These are phyloP conservation scores for Anthopleura sola DNA, from an alignment of 64 coral and sea anemone genomes.

Conservation along the genomic window DNA sequence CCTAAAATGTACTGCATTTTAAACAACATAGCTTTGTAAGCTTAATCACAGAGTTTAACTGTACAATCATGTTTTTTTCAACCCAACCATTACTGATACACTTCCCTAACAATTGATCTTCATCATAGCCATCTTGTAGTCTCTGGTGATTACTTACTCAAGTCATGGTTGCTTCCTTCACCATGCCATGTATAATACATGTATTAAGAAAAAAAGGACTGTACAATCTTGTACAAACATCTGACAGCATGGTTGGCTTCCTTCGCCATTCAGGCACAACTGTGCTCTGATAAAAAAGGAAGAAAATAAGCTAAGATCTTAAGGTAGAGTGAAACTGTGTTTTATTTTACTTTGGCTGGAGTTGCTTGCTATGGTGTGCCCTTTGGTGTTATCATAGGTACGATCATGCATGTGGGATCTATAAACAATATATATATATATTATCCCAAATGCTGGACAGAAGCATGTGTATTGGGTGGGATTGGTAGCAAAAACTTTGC, in stretches of 20 bases:
- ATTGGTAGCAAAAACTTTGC: neutral
- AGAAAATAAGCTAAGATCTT: neutral
- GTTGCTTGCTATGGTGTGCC: too few relatives aligned
- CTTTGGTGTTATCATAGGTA: too few relatives aligned
- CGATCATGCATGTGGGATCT: too few relatives aligned
- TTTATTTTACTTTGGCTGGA: slow-evolving; percentile 29
- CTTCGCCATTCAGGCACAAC: slow-evolving; percentile 80
- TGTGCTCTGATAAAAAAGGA: slow-evolving; percentile 94
- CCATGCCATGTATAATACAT: slow-evolving; percentile 27
- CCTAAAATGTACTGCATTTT: too few relatives aligned
- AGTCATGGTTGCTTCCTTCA: slow-evolving; percentile 69
- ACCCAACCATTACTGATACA: neutral
- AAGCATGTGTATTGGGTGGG: neutral
- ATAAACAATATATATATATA: too few relatives aligned
- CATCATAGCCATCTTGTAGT: slow-evolving; percentile 32
- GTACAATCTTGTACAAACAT: slow-evolving; percentile 23
- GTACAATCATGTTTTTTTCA: neutral
- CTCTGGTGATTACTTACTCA: neutral
- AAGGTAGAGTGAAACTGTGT: neutral
- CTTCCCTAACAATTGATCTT: slow-evolving; percentile 3
- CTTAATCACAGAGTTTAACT: neutral
- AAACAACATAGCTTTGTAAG: neutral
- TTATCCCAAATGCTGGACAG: too few relatives aligned
- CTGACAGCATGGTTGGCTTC: slow-evolving; percentile 81
- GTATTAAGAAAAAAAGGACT: slow-evolving; percentile 21